phyloP scores from a whole-genome alignment of 2,113 vertebrate species.

The Ranitomeya variabilis region DNA sequence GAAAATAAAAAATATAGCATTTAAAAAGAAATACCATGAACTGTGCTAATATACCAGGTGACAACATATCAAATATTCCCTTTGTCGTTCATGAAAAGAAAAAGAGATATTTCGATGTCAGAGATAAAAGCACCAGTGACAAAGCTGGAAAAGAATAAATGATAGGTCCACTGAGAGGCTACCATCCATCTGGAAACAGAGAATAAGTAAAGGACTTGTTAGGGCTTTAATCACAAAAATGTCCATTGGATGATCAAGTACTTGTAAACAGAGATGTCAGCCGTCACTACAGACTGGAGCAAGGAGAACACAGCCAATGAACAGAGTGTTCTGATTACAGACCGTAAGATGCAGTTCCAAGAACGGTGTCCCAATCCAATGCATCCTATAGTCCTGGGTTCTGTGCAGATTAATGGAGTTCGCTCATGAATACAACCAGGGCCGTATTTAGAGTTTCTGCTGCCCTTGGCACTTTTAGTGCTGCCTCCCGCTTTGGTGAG shows the following conservation, averaged over 20 bases:
- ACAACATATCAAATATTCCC: slow-evolving; percentile 34
- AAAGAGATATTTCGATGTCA: slow-evolving; percentile 29
- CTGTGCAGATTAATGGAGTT: neutral
- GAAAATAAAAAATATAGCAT: neutral
- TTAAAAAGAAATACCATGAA: neutral
- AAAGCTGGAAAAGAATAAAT: neutral
- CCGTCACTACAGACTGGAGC: neutral
- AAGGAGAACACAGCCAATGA: neutral
- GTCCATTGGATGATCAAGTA: neutral
- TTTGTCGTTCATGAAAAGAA: slow-evolving; percentile 18
- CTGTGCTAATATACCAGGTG: slow-evolving; percentile 10
- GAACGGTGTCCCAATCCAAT: neutral
- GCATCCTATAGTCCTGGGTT: neutral
- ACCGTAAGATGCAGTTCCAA: too few species aligned
- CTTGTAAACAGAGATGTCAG: neutral
- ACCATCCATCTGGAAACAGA: neutral
- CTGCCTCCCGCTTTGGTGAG: too few species aligned
- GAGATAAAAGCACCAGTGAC: slow-evolving; percentile 10
- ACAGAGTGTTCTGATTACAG: neutral
- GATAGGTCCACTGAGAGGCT: slow-evolving; percentile 16
- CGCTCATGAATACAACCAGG: neutral
- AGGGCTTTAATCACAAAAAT: neutral
- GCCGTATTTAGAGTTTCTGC: too few species aligned
- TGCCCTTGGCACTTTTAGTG: too few species aligned
- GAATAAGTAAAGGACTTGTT: neutral